Conservation (phyloP, 64 coral and sea anemone genomes). For the Actinia tenebrosa region DNA sequence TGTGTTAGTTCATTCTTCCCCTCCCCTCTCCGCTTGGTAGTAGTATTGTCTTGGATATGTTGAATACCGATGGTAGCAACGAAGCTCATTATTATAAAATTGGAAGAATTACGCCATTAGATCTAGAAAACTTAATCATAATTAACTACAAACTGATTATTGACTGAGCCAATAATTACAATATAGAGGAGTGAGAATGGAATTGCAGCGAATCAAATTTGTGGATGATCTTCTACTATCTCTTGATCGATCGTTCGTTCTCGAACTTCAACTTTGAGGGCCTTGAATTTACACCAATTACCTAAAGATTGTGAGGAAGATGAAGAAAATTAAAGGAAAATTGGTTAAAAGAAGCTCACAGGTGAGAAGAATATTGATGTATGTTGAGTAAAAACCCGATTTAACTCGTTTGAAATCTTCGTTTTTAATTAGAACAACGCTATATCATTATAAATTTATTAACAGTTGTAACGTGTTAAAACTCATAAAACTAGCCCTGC, state of each 20-base stretch:
- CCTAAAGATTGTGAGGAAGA: background rate
- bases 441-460: background rate
- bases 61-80: constrained; percentile 14
- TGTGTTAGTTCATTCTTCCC: background rate
- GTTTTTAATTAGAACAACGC: background rate
- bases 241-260: constrained; percentile 11
- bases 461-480: background rate
- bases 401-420: background rate
- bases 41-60: constrained; percentile 7
- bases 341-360: constrained; percentile 46
- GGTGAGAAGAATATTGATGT: background rate
- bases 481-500: background rate
- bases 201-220: background rate
- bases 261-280: background rate
- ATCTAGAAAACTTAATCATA: background rate
- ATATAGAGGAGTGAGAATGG: background rate
- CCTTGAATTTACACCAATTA: background rate
- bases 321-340: constrained; percentile 65
- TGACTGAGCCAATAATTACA: background rate
- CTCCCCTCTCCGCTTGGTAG: background rate
- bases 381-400: background rate
- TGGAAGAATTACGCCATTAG: background rate
- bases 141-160: background rate
- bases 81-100: background rate
- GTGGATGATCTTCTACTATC: background rate